These are phyloP conservation scores for Brachionus sp. DNA, from an alignment of 1,140 invertebrate species.

Conservation along the genomic window DNA sequence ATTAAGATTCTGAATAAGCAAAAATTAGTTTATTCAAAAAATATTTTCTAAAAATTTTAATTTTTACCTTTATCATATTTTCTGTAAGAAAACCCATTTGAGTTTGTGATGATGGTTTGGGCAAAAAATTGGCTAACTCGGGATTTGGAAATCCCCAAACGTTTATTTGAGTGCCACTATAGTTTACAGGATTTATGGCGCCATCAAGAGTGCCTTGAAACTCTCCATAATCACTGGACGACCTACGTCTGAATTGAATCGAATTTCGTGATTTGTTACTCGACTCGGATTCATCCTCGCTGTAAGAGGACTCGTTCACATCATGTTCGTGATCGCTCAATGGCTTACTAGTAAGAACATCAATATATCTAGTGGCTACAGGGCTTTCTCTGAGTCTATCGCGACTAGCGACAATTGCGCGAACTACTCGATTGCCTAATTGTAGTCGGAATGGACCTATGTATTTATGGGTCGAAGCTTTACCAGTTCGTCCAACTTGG, in stretches of 20 bases:
- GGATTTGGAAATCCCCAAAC: slow-evolving; percentile 55
- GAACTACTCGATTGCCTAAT: slow-evolving; percentile 56
- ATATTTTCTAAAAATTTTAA: background rate
- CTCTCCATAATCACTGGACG: background rate
- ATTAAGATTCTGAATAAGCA: slow-evolving; percentile 24
- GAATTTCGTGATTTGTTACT: background rate
- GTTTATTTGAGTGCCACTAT: slow-evolving; percentile 60
- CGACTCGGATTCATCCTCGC: slow-evolving; percentile 30
- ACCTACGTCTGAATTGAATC: background rate
- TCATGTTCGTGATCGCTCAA: slow-evolving; percentile 22
- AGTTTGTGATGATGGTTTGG: slow-evolving; percentile 48
- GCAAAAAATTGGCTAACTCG: background rate
- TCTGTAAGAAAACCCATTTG: slow-evolving; percentile 56
- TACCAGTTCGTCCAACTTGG: slow-evolving; percentile 53
- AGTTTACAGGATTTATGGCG: slow-evolving; percentile 58
- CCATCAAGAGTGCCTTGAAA: slow-evolving; percentile 50
- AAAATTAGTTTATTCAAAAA: background rate
- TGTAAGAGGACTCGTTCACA: slow-evolving; percentile 25
- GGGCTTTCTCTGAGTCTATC: slow-evolving; percentile 59
- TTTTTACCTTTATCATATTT: slow-evolving; percentile 54
- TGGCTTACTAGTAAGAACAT: slow-evolving; percentile 48
- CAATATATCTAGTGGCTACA: slow-evolving; percentile 57
- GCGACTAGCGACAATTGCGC: slow-evolving; percentile 50
- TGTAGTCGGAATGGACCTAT: slow-evolving; percentile 58
- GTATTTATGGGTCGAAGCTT: slow-evolving; percentile 57